These are phyloP conservation scores for Galeopterus variegatus DNA, from an alignment of 2,113 vertebrate species.

Conservation along the genomic window DNA sequence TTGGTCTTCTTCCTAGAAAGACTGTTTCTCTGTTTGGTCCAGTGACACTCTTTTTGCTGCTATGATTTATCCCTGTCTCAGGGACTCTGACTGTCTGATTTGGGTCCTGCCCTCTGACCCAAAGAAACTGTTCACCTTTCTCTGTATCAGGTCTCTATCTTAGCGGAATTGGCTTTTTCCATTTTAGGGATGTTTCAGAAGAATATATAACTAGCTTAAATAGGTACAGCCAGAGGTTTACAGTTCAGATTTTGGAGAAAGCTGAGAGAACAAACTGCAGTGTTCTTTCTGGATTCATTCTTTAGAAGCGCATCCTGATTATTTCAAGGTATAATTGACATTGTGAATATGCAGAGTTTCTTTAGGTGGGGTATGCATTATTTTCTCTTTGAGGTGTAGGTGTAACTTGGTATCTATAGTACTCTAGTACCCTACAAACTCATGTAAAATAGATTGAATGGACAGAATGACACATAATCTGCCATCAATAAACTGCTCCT, in stretches of 20 bases:
- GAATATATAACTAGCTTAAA: constrained; percentile 23
- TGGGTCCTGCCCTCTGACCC: constrained; percentile 25
- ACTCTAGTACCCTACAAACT: not conserved
- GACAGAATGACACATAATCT: not conserved
- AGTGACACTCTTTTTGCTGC: not conserved
- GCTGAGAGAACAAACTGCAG: not conserved
- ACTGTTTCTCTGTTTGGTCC: constrained; percentile 13
- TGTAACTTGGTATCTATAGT: not conserved
- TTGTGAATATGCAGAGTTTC: not conserved
- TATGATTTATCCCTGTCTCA: not conserved
- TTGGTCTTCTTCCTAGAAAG: constrained; percentile 52
- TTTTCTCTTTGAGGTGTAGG: constrained; percentile 14
- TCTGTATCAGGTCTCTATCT: constrained; percentile 41
- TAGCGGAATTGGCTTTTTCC: constrained; percentile 32
- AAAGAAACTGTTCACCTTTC: not conserved
- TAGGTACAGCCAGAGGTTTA: constrained; percentile 54
- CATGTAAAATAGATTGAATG: not conserved
- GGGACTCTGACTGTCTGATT: not conserved
- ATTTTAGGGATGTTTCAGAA: constrained; percentile 42
- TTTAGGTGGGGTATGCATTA: constrained; percentile 9
- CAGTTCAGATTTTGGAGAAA: constrained; percentile 69
- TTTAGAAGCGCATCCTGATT: constrained; percentile 42
- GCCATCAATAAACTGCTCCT: not conserved
- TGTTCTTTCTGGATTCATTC: not conserved
- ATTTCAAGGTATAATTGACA: not conserved